Conservation (phyloP, 2,888 invertebrate genomes). For the Eugnorisma glareosa region DNA sequence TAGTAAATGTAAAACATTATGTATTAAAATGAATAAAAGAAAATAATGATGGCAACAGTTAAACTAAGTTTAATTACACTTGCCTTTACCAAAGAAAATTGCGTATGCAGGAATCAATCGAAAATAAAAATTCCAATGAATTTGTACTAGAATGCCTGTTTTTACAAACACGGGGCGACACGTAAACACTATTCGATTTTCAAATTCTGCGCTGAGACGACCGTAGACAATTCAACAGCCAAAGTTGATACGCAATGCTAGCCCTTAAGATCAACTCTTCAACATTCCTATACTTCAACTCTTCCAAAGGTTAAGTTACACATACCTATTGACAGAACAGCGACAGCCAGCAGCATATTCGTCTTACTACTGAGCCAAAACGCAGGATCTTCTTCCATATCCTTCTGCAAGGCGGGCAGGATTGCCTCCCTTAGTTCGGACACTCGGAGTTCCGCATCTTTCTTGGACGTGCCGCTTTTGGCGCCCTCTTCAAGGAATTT, state of each 20-base stretch:
- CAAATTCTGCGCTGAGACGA: neutral
- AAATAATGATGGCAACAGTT: neutral
- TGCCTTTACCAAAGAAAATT: neutral
- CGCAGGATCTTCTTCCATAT: conserved; percentile 90
- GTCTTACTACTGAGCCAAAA: conserved; percentile 93
- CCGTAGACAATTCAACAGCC: neutral
- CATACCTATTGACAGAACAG: conserved; percentile 92
- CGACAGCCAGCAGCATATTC: conserved; percentile 92
- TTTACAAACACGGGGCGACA: neutral
- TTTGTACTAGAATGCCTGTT: neutral
- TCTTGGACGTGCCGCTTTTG: conserved; percentile 93
- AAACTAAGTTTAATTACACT: neutral
- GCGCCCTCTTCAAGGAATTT: conserved; percentile 94
- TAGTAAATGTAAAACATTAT: no score
- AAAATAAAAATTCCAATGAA: neutral
- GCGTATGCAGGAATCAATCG: neutral
- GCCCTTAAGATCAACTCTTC: no score
- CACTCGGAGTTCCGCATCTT: conserved; percentile 92
- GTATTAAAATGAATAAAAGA: no score
- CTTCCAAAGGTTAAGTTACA: conserved; percentile 7
- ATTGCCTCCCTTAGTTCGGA: conserved; percentile 93
- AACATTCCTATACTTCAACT: neutral
- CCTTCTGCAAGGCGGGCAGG: conserved; percentile 90
- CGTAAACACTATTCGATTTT: neutral
- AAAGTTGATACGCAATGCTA: neutral